Base-by-base conservation (phyloP, 2,888 invertebrate genomes). In the Acholoe squamosa region DNA sequence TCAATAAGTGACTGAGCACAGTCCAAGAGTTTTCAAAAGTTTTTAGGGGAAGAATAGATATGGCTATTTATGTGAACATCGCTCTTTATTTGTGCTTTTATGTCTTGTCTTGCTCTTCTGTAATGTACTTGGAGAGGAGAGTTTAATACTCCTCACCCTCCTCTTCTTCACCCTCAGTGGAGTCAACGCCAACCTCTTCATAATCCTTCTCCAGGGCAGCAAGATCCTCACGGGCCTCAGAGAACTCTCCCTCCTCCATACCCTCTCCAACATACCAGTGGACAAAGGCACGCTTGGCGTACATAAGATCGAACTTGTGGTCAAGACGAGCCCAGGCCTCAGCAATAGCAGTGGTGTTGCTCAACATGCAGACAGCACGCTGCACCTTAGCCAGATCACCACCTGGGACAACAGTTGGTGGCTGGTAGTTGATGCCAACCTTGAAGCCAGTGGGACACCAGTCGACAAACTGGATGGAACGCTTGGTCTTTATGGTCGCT, bases 331-430 rank as follows among this genome's bases (percentile, higher is more conserved):
- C 97, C 97, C 98, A 98, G 89, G 98, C 98, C 94, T 98, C 97
- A 22, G 97, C 97, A 94, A 98, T 98, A 93, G 98, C 98, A 28
- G 98, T 99, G 10, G 98, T 98, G 96, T 99, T 99, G 94, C 98
- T 97, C 89, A 98, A 96, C 97, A 98, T 98, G 92, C 98, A 97
- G 0, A 98, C 97, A 61, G 98, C 98, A 92, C 98, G 97, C 92
- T 98, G 93, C 34, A 97, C 96, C 91, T 97, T 97, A 84, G 98
- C 97, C 89, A 95, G 91, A 92, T 95, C 95, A 80, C 95, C 95
- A 54, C 95, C 95, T 0, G 97, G 96, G 25, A 96, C 96, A 54
- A 97, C 97, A 0, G 97, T 97, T 0, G 98, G 98, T 86, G 95
- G 95, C 93, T 96, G 98, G 97, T 98, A 98, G 97, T 98, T 99